Evolutionary conservation across 2,113 vertebrate genomes (phyloP), one percentile per base, ranked within the genome.

Genomic region (Dromas ardeola): DNA sequence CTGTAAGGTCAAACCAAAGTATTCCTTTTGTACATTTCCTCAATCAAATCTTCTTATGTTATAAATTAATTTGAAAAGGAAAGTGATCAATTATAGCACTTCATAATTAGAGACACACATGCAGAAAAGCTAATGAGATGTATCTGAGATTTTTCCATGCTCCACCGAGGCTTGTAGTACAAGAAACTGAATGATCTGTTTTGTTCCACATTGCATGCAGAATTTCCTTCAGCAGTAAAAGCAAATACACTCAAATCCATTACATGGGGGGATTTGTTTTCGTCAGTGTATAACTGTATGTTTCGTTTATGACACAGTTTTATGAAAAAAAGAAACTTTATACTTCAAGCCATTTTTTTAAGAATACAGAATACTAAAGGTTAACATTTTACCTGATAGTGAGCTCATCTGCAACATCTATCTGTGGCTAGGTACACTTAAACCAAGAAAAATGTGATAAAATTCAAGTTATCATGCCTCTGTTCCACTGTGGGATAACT

Each of bases 21-120:
- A 96, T 94, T 94, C 34, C 30, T 93, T 93, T 95, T 86, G 65
- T 90, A 79, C 53, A 88, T 96, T 94, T 94, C 77, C 40, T 73
- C 90, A 93, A 87, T 90, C 56, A 93, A 85, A 91, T 80, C 58
- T 95, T 94, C 76, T 79, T 91, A 95, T 61, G 49, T 63, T 87
- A 76, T 72, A 96, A 96, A 95, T 82, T 91, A 87, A 96, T 96
- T 94, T 95, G 89, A 94, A 95, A 95, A 94, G 43, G 56, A 96
- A 94, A 95, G 85, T 76, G 47, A 91, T 96, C 89, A 94, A 95
- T 94, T 93, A 95, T 89, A 93, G 47, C 93, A 97, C 95, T 94
- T 96, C 43, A 77, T 90, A 88, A 95, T 94, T 93, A 94, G 66
- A 96, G 56, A 77, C 36, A 67, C 67, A 74, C 63, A 96, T 82